phyloP scores from a whole-genome alignment of 2,113 vertebrate genomes.

The Coracopsis vasa region DNA sequence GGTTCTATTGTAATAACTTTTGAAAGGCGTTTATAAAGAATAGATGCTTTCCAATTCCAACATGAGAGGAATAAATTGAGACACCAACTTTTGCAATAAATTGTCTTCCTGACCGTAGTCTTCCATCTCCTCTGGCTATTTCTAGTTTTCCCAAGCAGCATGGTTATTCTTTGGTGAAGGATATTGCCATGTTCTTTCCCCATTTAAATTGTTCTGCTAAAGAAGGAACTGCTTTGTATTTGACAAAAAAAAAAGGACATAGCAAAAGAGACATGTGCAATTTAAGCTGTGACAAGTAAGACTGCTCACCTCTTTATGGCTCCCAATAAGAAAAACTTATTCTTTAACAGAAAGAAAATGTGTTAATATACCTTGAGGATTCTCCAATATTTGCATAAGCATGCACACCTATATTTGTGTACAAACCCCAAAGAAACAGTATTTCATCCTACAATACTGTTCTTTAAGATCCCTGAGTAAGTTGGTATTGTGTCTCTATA shows the following conservation, averaged over 20 bases:
- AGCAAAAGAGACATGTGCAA: neutral
- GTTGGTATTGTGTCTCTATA: neutral
- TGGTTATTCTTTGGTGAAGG: neutral
- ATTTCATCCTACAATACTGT: neutral
- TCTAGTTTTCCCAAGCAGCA: neutral
- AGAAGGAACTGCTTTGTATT: neutral
- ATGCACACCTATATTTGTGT: neutral
- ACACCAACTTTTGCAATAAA: neutral
- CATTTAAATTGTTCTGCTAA: neutral
- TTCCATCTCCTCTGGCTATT: neutral
- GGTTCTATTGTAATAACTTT: neutral
- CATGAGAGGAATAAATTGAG: neutral
- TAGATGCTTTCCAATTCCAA: neutral
- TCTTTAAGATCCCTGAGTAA: neutral
- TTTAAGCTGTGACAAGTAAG: neutral
- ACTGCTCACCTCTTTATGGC: neutral
- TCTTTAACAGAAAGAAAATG: neutral
- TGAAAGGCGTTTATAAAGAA: neutral
- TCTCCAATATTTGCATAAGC: neutral
- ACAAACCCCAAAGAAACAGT: neutral
- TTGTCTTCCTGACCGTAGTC: neutral
- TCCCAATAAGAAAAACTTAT: neutral
- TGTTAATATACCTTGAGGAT: neutral
- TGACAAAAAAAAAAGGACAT: neutral
- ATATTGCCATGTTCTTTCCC: neutral